Evolutionary conservation across 2,113 vertebrate species (phyloP).

Genomic region (Rostratula benghalensis): DNA sequence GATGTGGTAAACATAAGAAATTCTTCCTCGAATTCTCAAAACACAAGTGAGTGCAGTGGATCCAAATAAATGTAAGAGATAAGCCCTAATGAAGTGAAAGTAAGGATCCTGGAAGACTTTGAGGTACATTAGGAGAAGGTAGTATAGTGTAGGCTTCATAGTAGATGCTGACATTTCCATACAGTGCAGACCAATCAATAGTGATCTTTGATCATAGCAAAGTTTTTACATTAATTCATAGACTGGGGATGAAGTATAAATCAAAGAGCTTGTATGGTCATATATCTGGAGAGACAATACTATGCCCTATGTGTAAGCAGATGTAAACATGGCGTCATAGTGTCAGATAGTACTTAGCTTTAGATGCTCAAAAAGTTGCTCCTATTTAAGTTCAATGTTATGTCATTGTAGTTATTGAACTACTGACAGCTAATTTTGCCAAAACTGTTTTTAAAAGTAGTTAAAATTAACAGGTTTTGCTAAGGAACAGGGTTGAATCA

Average conservation of each 20-base stretch:
- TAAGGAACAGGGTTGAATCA: neutral
- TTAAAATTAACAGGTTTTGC: neutral
- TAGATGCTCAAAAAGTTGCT: neutral
- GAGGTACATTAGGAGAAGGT: neutral
- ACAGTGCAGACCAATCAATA: neutral
- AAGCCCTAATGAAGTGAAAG: neutral
- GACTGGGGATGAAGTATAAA: neutral
- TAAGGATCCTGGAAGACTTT: neutral
- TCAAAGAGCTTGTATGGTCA: neutral
- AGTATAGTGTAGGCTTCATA: accelerated
- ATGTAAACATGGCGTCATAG: neutral
- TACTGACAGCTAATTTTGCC: neutral
- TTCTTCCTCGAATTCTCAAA: neutral
- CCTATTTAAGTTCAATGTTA: neutral
- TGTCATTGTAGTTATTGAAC: neutral
- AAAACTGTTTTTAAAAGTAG: neutral
- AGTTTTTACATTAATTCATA: neutral
- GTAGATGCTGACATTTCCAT: neutral
- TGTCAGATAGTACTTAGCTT: neutral
- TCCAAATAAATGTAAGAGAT: neutral
- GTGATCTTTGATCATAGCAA: neutral
- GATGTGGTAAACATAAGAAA: neutral
- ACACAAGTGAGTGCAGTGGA: neutral
- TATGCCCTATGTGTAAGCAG: neutral
- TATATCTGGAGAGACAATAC: neutral